Evolutionary conservation across 2,797 vertebrate genomes (phyloP), one percentile per base, ranked within the genome.

Genomic region (Pteronotus mesoamericanus): DNA sequence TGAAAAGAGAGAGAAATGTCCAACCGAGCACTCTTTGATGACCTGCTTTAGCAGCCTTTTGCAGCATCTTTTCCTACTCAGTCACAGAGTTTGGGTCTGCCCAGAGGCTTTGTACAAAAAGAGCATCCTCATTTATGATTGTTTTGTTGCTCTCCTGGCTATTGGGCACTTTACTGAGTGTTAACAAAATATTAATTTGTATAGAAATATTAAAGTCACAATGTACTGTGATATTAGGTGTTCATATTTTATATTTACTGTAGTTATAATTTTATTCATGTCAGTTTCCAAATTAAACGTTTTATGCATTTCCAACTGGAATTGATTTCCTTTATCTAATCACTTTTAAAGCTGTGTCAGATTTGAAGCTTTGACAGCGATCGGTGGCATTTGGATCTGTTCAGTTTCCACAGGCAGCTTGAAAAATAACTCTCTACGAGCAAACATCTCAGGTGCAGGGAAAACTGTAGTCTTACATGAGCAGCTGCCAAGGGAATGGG

Each of bases 311-410:
- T 88, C 92, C 94, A 94, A 96, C 39, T 77, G 69, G 83, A 97
- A 96, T 97, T 96, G 94, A 95, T 96, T 97, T 96, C 94, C 94
- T 95, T 97, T 94, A 97, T 96, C 87, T 97, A 96, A 97, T 96
- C 97, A 96, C 87, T 97, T 97, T 89, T 92, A 94, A 97, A 92
- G 88, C 82, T 84, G 37, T 57, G 80, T 96, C 82, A 83, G 82
- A 92, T 37, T 90, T 42, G 69, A 96, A 93, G 90, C 82, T 97
- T 94, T 92, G 89, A 91, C 92, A 93, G 66, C 55, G 83, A 80
- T 22, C 92, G 92, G 96, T 94, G 92, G 82, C 69, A 39, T 68
- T 75, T 55, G 42, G 69, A 91, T 89, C 90, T 86, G 21, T 66
- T 95, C 59, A 74, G 59, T 94, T 96, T 91, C 86, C 15, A 55